Conservation (phyloP, 37 sponge, comb jelly and placozoan genomes). For the Hormiphora californensis region DNA sequence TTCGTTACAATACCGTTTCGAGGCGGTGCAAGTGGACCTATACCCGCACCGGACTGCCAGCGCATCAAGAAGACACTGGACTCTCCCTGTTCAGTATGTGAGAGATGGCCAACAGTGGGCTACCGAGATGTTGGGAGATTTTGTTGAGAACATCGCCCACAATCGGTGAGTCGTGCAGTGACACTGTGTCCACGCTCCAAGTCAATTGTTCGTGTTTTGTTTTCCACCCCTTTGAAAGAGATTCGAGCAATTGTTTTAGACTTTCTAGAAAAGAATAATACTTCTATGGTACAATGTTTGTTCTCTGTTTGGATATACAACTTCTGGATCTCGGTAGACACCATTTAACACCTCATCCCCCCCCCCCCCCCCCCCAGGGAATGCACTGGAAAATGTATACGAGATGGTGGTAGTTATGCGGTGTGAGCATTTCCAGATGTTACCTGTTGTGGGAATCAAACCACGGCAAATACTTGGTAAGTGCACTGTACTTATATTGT, state of each 20-base stretch:
- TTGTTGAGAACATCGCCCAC: too few relatives aligned
- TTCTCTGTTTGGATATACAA: too few relatives aligned
- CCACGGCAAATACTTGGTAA: not conserved
- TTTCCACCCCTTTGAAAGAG: too few relatives aligned
- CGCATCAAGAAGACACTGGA: conserved; percentile 30
- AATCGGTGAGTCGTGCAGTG: too few relatives aligned
- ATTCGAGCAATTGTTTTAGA: too few relatives aligned
- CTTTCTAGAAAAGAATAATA: too few relatives aligned
- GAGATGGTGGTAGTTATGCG: conserved; percentile 49
- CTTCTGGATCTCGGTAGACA: too few relatives aligned
- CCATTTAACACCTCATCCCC: too few relatives aligned
- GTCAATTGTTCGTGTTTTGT: too few relatives aligned
- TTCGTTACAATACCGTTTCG: conserved; percentile 11
- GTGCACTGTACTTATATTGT: not conserved
- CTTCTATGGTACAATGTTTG: too few relatives aligned
- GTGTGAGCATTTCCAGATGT: conserved; percentile 36
- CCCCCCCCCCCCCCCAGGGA: not conserved
- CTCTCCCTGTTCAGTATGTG: conserved; percentile 25
- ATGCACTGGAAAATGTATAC: not conserved
- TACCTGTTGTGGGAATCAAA: conserved; percentile 26
- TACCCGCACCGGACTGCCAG: conserved; percentile 37
- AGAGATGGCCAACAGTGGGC: conserved; percentile 16
- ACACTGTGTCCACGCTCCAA: too few relatives aligned
- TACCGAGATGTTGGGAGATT: conserved; percentile 34
- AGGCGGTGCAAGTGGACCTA: conserved; percentile 30